Percentiles rank a stretch among this genome's conserved stretches.
Evolutionary conservation across 2,797 vertebrate species (phyloP).

Genomic region (Hemitrygon akajei): DNA sequence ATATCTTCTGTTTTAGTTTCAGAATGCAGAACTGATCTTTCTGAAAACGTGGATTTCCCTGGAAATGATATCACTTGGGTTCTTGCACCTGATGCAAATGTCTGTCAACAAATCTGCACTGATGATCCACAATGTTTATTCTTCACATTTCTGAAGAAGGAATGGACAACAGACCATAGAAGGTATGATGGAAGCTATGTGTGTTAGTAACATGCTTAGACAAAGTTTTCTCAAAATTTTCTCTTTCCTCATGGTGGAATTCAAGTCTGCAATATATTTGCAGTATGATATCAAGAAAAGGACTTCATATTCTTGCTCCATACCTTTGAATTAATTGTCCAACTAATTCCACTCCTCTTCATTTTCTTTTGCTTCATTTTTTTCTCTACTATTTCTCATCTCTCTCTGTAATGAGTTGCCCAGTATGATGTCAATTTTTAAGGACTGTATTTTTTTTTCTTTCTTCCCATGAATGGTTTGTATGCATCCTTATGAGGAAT

Average conservation of each 20-base stretch:
- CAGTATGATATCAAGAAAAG: neutral
- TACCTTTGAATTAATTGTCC: neutral
- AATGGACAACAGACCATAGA: slow-evolving; percentile 52
- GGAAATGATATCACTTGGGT: slow-evolving; percentile 59
- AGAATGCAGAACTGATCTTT: slow-evolving; percentile 57
- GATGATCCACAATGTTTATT: slow-evolving; percentile 67
- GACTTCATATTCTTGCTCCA: neutral
- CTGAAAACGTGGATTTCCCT: slow-evolving; percentile 60
- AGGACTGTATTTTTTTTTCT: neutral
- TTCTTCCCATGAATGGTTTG: neutral
- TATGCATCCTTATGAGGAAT: neutral
- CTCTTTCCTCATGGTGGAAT: neutral
- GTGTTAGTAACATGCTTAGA: neutral
- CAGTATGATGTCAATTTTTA: no score
- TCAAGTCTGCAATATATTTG: neutral
- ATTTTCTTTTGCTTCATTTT: no score
- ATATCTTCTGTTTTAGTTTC: slow-evolving; percentile 41
- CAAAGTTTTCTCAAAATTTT: no score
- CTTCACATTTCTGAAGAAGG: slow-evolving; percentile 62
- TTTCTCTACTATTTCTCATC: neutral
- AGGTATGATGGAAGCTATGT: slow-evolving; percentile 46
- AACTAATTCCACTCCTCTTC: neutral
- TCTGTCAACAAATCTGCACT: slow-evolving; percentile 73
- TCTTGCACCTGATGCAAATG: slow-evolving; percentile 58
- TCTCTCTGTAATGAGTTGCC: neutral